Conservation (phyloP, 2,797 vertebrate species). For the Sitta carolinensis region DNA sequence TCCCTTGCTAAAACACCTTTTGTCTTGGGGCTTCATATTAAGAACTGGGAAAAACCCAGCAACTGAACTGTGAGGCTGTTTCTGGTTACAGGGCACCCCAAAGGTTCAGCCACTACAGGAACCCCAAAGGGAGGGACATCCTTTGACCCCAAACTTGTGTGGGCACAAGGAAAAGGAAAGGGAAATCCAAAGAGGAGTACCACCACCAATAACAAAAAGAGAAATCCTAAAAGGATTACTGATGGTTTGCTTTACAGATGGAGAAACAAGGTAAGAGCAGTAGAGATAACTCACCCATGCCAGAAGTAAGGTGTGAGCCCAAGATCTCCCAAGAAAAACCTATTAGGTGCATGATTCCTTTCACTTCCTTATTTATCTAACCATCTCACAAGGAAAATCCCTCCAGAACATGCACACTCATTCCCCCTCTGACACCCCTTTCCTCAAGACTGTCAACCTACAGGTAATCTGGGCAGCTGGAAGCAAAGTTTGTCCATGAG, state of each 20-base stretch:
- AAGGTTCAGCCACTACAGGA: not conserved
- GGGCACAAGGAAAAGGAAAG: not conserved
- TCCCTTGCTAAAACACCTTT: not conserved
- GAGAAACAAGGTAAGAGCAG: not conserved
- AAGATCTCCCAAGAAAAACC: not conserved
- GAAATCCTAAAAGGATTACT: not conserved
- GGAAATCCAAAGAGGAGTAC: not conserved
- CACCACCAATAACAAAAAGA: not conserved
- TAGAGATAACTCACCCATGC: not conserved
- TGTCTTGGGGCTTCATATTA: not conserved
- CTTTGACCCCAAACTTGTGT: not conserved
- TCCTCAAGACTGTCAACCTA: not conserved
- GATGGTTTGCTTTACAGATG: not conserved
- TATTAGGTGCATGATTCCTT: not conserved
- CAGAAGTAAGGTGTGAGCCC: not conserved
- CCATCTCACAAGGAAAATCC: not conserved
- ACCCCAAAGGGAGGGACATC: not conserved
- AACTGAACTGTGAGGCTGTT: not conserved
- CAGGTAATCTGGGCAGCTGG: not conserved
- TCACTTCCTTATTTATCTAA: too few species aligned
- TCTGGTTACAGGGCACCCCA: not conserved
- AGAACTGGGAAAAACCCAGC: not conserved
- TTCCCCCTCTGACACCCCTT: too few species aligned
- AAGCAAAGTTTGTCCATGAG: not conserved
- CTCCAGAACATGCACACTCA: not conserved